Evolutionary conservation across 2,113 vertebrate genomes (phyloP), one percentile per base, ranked within the genome.

Genomic region (Gopherus evgoodei): DNA sequence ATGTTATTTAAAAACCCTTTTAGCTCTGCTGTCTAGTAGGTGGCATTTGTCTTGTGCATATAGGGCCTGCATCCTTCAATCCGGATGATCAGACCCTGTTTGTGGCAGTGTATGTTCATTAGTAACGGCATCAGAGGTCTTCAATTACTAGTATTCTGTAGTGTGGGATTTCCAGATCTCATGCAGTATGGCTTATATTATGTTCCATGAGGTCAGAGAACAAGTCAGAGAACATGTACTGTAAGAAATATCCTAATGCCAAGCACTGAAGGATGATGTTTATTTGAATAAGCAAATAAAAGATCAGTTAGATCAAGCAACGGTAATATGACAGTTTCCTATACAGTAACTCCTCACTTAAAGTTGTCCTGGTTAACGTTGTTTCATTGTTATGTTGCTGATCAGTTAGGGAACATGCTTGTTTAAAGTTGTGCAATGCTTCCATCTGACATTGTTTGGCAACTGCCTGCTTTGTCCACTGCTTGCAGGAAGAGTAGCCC

Each of bases 91-190:
- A 81, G 75, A 81, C n/a, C 3, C 16, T 24, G 47, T 94, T 75
- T 14, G 31, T 47, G 47, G n/a, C 14, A 72, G 9, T 50, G 50
- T 9, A 38, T 24, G 76, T 90, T 90, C 89, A 87, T 93, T 86
- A 91, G 90, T 59, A 93, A 89, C 3, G 4, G 50, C 25, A 65
- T 52, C 76, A 81, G 65, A 85, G 24, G 35, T 56, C 75, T 25
- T 35, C 6, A 8, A 2, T 0, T 0, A 0, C 1, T 31, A 47
- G 2, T 44, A 49, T 24, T 8, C 16, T 2, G 0, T 14, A 91
- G 7, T 59, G 44, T 65, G 69, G 50, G 4, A 0, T 5, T 87
- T 72, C 35, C 38, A 27, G 42, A 25, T 24, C 16, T 11, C 2
- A 8, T 3, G 3, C 52, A 25, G 19, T 69, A 13, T 2, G 14